Base-by-base conservation (phyloP, 2,888 invertebrate species). In the Ctena decussata region DNA sequence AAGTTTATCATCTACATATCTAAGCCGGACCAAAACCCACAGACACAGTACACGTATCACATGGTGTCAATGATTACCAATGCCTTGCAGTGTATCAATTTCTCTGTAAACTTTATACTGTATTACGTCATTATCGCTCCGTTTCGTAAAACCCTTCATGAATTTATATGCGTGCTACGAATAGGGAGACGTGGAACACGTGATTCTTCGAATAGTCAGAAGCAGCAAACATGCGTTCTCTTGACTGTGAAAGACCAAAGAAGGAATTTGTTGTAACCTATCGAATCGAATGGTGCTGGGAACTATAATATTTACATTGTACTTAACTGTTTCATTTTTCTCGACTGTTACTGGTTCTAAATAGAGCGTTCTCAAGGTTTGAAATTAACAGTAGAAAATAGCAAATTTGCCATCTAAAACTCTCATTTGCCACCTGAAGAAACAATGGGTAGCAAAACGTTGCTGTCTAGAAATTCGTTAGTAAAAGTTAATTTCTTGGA, bases 81-180 rank as follows among this genome's bases (percentile, higher is more conserved):
- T 95, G 96, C 97, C 15, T 95, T 98, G 92, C 97, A 98, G 96
- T 96, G 97, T 77, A 97, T 97, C 90, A 97, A 97, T 95, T 97
- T 97, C 95, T 97, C 97, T 60, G 97, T 97, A 85, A 97, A 97
- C 35, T 97, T 97, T 96, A 97, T 97, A 95, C 97, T 98, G 84
- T 98, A 98, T 96, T 97, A 97, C 94, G 96, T 97, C 81, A 97
- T 97, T 95, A 97, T 97, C 87, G 97, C 97, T 93, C 97, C 97
- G 93, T 97, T 97, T 95, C 97, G 97, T 37, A 97, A 97, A 92
- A 97, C 97, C 6, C 90, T 94, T 80, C 89, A 91, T 41, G 91
- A 93, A 73, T 91, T 92, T 83, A 82, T 91, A 6, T 92, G 92
- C 74, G 77, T 89, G 12, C 44, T 91, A 5, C 71, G 78, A 27